Evolutionary conservation across 1,140 invertebrate species (phyloP).

Genomic region (Apis mellifera): Amel_HAv3.1 CM009932.2:4322001-4322500

Average conservation of each 20-base stretch:
- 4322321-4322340: slow-evolving; percentile 59
- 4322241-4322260: slow-evolving; percentile 42
- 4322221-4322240: slow-evolving; percentile 50
- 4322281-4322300: slow-evolving; percentile 44
- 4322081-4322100: no score
- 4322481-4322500: no score
- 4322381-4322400: slow-evolving; percentile 22
- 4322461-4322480: no score
- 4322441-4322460: no score
- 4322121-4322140: slow-evolving; percentile 56
- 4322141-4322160: slow-evolving; percentile 46
- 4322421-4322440: no score
- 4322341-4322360: slow-evolving; percentile 56
- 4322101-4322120: neutral
- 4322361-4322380: neutral
- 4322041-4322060: no score
- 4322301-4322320: slow-evolving; percentile 49
- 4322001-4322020: no score
- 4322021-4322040: no score
- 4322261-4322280: slow-evolving; percentile 59
- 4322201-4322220: slow-evolving; percentile 56
- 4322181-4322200: slow-evolving; percentile 33
- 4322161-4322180: slow-evolving; percentile 50
- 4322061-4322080: no score
- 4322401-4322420: slow-evolving; percentile 34